These are phyloP conservation scores for Trichoplusia ni DNA, from an alignment of 1,140 invertebrate species.

Conservation along the genomic window DNA sequence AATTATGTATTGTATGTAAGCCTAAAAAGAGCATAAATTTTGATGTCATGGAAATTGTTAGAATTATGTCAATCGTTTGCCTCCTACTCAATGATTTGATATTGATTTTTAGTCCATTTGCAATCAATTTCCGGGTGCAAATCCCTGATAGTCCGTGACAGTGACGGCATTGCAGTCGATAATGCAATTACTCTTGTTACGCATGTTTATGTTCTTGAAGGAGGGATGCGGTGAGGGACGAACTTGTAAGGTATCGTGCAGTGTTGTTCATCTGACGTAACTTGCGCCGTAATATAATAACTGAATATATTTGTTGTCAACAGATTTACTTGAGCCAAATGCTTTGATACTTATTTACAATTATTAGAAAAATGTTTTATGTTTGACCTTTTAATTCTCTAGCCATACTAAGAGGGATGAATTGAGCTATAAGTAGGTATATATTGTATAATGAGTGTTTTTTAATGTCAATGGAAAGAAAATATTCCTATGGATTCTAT, in stretches of 20 bases:
- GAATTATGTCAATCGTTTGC: no score
- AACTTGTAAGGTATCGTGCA: conserved; percentile 44
- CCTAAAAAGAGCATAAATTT: no score
- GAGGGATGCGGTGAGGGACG: conserved; percentile 40
- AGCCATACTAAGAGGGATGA: no score
- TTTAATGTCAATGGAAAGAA: no score
- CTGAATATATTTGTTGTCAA: neutral
- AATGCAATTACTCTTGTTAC: conserved; percentile 55
- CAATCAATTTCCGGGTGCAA: conserved; percentile 8
- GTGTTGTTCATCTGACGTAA: conserved; percentile 13
- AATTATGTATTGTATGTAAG: no score
- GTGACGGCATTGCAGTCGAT: conserved; percentile 39
- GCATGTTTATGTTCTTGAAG: conserved; percentile 40
- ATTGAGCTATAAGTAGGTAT: no score
- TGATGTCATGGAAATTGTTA: no score
- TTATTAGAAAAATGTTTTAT: no score
- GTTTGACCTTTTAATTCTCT: no score
- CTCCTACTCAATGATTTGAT: neutral
- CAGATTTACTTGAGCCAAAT: neutral
- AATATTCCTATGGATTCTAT: no score
- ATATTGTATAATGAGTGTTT: no score
- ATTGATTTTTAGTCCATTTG: conserved; percentile 8
- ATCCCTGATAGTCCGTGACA: conserved; percentile 36
- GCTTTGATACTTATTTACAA: neutral
- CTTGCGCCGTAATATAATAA: neutral